These are phyloP conservation scores for Zaprionus kolodkinae DNA, from an alignment of 1,140 invertebrate genomes.

Conservation along the genomic window DNA sequence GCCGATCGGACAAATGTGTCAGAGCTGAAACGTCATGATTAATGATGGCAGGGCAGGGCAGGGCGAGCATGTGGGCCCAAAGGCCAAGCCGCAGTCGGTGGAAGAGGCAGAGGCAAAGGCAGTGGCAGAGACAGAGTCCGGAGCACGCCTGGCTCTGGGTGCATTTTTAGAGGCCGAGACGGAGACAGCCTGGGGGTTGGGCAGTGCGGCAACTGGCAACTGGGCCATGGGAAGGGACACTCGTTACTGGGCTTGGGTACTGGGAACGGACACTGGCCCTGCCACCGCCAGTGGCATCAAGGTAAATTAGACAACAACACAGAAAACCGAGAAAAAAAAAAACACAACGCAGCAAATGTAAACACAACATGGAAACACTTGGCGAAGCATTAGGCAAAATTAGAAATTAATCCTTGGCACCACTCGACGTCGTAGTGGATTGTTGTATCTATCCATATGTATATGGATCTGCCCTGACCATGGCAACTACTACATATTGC, in stretches of 20 bases:
- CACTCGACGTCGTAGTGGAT: constrained; percentile 13
- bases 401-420: constrained; percentile 56
- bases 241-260: constrained; percentile 31
- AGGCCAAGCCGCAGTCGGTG: constrained; percentile 43
- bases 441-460: constrained; percentile 16
- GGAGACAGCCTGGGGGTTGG: constrained; percentile 48
- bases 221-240: constrained; percentile 54
- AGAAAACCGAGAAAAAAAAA: background rate
- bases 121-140: constrained; percentile 13
- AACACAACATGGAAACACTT: constrained; percentile 52
- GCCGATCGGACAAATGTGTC: constrained; percentile 82
- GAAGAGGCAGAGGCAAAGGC: constrained; percentile 25
- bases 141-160: constrained; percentile 21
- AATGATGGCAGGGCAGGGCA: constrained; percentile 59
- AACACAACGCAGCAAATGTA: constrained; percentile 44
- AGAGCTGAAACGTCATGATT: constrained; percentile 82
- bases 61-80: constrained; percentile 75
- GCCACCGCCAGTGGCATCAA: constrained; percentile 37
- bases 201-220: constrained; percentile 43
- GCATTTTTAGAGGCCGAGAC: constrained; percentile 47
- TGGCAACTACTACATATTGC: constrained; percentile 43
- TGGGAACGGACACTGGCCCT: constrained; percentile 5
- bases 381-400: constrained; percentile 51
- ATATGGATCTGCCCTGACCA: constrained; percentile 22
- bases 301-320: constrained; percentile 53